Conservation (phyloP, 2,888 invertebrate species). For the Hermaeophaga mercurialis region DNA sequence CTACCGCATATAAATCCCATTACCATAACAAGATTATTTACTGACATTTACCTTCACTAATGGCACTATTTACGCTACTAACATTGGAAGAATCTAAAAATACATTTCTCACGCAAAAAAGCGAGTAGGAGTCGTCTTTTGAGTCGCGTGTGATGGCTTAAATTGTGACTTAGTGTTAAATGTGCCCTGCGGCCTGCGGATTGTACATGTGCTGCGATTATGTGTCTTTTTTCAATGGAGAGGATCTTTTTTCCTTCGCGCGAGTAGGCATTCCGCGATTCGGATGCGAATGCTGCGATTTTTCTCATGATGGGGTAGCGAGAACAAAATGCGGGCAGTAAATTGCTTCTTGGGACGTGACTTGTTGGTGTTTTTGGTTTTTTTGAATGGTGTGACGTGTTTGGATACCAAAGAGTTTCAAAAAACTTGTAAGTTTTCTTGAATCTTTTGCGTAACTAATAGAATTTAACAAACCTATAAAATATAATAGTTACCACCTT, state of each 20-base stretch:
- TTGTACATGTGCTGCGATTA: constrained; percentile 37
- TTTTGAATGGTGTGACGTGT: constrained; percentile 30
- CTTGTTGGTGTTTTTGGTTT: constrained; percentile 31
- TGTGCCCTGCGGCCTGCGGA: constrained; percentile 37
- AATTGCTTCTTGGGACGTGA: constrained; percentile 17
- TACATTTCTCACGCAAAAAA: constrained; percentile 39
- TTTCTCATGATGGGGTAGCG: constrained; percentile 28
- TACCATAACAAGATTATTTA: constrained; percentile 26
- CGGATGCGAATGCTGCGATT: background rate
- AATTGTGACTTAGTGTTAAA: constrained; percentile 40
- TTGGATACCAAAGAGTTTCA: constrained; percentile 48
- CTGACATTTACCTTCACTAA: constrained; percentile 33
- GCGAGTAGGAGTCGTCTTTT: constrained; percentile 43
- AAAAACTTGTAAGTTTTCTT: constrained; percentile 46
- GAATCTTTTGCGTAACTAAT: too few species aligned
- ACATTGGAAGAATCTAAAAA: constrained; percentile 32
- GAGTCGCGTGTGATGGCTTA: constrained; percentile 27
- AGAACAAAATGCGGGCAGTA: constrained; percentile 36
- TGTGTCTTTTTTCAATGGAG: constrained; percentile 26
- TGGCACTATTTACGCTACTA: constrained; percentile 23
- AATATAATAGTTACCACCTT: too few species aligned
- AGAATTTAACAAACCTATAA: too few species aligned
- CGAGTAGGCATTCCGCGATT: background rate
- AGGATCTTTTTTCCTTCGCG: background rate
- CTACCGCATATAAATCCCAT: constrained; percentile 7